phyloP scores from a whole-genome alignment of 2,888 invertebrate species.

The Epirrhoe alternata region DNA sequence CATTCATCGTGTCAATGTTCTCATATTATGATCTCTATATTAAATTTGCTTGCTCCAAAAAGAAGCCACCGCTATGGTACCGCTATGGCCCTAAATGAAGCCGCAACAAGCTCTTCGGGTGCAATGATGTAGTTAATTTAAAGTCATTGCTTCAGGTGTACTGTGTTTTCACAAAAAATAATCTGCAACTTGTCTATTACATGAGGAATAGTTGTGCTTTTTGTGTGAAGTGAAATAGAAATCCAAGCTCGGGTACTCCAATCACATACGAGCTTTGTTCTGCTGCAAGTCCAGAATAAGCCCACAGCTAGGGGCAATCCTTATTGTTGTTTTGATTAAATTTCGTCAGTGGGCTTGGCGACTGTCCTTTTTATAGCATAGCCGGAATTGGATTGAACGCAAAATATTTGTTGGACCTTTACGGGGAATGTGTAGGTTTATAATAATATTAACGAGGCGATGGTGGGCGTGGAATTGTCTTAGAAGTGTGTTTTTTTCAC shows the following conservation, averaged over 20 bases:
- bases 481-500: no score
- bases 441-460: neutral
- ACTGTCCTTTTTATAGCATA: conserved; percentile 66
- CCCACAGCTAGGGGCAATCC: conserved; percentile 55
- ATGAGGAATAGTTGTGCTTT: neutral
- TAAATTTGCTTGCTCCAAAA: no score
- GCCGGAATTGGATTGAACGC: conserved; percentile 56
- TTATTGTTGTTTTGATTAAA: conserved; percentile 82
- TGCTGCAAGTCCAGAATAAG: conserved; percentile 8
- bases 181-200: no score
- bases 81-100: no score
- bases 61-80: no score
- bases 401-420: conserved; percentile 20
- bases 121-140: no score
- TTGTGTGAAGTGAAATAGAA: neutral
- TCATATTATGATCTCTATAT: no score
- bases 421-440: neutral
- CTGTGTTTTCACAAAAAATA: neutral
- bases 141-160: no score
- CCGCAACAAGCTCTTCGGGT: no score
- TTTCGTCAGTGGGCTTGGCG: conserved; percentile 71
- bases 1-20: no score
- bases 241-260: neutral
- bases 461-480: neutral
- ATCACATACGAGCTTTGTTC: conserved; percentile 7